These are phyloP conservation scores for Oligia fasciuncula DNA, from an alignment of 2,888 invertebrate genomes.

Conservation along the genomic window DNA sequence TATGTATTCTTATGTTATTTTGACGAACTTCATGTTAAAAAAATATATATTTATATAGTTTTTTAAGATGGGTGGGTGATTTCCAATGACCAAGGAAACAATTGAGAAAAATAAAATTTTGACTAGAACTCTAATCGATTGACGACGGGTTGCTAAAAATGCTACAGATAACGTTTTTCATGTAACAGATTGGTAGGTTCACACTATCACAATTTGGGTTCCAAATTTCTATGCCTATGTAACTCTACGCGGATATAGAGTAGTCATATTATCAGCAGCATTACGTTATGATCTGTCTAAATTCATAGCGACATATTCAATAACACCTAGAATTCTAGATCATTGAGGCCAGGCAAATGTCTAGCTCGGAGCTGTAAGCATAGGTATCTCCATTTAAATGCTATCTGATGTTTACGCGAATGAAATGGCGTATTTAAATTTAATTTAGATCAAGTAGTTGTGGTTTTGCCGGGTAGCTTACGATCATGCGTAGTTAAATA, in stretches of 20 bases:
- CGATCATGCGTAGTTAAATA: not conserved
- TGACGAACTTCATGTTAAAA: not conserved
- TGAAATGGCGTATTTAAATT: slow-evolving; percentile 25
- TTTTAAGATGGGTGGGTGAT: not conserved
- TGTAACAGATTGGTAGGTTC: too few species aligned
- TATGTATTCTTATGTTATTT: not conserved
- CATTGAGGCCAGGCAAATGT: slow-evolving; percentile 26
- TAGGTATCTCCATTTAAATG: not conserved
- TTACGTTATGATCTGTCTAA: not conserved
- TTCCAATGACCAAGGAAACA: not conserved
- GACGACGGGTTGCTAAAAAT: not conserved
- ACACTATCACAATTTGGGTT: too few species aligned
- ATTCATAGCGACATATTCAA: slow-evolving; percentile 10
- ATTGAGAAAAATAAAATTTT: not conserved
- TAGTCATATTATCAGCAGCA: not conserved
- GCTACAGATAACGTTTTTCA: not conserved
- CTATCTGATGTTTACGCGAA: not conserved
- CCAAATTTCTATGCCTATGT: too few species aligned
- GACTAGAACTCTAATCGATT: not conserved
- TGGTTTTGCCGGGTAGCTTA: not conserved
- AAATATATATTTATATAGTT: too few species aligned
- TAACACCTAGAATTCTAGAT: slow-evolving; percentile 26
- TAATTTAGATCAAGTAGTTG: not conserved
- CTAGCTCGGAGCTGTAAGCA: slow-evolving; percentile 17
- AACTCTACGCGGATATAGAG: too few species aligned